Evolutionary conservation across 2,888 invertebrate species (phyloP).

Genomic region (Drosophila emarginata): DNA sequence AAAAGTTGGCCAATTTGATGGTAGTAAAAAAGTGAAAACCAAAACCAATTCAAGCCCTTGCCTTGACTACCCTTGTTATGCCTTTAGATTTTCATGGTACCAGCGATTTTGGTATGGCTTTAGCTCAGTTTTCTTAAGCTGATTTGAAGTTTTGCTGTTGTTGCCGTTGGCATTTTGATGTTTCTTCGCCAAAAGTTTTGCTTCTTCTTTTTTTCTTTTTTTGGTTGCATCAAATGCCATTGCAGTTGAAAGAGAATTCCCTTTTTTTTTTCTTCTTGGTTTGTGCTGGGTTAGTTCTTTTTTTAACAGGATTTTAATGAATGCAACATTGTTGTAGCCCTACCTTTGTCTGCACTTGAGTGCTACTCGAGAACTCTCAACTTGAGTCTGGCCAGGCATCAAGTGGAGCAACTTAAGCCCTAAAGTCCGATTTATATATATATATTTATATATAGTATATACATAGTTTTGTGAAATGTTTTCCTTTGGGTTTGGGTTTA

Average conservation of each 20-base stretch:
- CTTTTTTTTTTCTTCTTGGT: neutral
- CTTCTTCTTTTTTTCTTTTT: neutral
- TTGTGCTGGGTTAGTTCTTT: slow-evolving; percentile 14
- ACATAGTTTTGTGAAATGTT: slow-evolving; percentile 37
- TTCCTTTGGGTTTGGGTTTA: slow-evolving; percentile 37
- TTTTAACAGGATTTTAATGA: slow-evolving; percentile 56
- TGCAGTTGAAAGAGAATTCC: slow-evolving; percentile 1
- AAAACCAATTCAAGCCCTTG: neutral
- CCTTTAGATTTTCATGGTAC: slow-evolving; percentile 18
- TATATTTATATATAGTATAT: neutral
- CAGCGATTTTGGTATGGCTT: slow-evolving; percentile 21
- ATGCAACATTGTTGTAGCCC: slow-evolving; percentile 45
- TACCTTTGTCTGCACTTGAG: slow-evolving; percentile 28
- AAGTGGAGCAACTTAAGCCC: slow-evolving; percentile 35
- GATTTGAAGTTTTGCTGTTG: slow-evolving; percentile 58
- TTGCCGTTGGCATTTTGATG: slow-evolving; percentile 1
- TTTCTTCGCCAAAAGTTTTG: slow-evolving; percentile 6
- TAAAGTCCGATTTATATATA: slow-evolving; percentile 64
- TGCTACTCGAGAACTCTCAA: slow-evolving; percentile 37
- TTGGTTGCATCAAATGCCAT: slow-evolving; percentile 20
- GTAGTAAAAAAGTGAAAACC: slow-evolving; percentile 1
- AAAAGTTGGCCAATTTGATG: slow-evolving; percentile 29
- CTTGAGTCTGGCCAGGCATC: slow-evolving; percentile 35
- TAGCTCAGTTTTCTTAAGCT: slow-evolving; percentile 61
- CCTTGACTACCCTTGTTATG: slow-evolving; percentile 6